phyloP scores from a whole-genome alignment of 2,888 invertebrate genomes.

The Leucophenga montana region DNA sequence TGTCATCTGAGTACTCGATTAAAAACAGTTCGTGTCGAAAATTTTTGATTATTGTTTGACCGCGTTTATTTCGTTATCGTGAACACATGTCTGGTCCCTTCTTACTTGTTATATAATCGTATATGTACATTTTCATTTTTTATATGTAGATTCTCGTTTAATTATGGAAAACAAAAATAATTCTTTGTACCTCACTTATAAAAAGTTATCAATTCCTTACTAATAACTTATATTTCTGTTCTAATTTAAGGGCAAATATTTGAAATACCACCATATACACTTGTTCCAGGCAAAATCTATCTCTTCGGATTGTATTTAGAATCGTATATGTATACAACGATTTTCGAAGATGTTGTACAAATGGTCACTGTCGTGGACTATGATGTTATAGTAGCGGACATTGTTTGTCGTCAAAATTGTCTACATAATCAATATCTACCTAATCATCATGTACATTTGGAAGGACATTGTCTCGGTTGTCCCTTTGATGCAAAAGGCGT shows the following conservation, averaged over 20 bases:
- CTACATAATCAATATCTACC: slow-evolving; percentile 1
- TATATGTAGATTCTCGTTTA: too few species aligned
- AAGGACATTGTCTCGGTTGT: slow-evolving; percentile 31
- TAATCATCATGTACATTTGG: slow-evolving; percentile 20
- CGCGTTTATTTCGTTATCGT: too few species aligned
- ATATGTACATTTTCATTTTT: too few species aligned
- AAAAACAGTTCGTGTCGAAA: too few species aligned
- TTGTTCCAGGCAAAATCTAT: slow-evolving; percentile 6
- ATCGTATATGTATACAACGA: background rate
- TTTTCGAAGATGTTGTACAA: background rate
- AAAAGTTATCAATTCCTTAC: too few species aligned
- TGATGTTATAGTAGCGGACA: slow-evolving; percentile 15
- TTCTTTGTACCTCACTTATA: too few species aligned
- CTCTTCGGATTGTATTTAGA: slow-evolving; percentile 12
- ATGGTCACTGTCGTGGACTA: background rate
- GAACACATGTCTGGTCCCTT: too few species aligned
- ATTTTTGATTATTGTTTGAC: too few species aligned
- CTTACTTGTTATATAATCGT: too few species aligned
- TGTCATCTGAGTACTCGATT: too few species aligned
- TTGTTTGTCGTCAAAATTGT: slow-evolving; percentile 33
- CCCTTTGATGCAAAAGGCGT: background rate
- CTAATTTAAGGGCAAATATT: background rate
- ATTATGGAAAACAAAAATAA: too few species aligned
- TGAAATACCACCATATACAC: slow-evolving; percentile 15
- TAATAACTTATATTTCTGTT: background rate